Base-by-base conservation (phyloP, 1,140 invertebrate species). In the Lepidurus apus region DNA sequence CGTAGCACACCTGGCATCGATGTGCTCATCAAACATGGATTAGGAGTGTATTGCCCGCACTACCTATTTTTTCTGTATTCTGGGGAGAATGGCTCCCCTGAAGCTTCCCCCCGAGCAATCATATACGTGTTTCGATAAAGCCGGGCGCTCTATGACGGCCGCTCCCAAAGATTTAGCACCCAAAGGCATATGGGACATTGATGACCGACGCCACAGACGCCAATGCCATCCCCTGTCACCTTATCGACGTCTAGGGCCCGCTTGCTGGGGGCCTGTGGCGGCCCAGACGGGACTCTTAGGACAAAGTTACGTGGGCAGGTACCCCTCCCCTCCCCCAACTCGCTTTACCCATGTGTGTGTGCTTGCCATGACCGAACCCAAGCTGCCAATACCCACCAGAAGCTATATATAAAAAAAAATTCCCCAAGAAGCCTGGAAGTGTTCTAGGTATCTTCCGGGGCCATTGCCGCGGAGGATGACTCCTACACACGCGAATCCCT, bases 111-210 rank as follows among this genome's bases (percentile, higher is more conserved):
- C 53, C 8, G 21, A 65, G 53, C 53, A 65, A 65, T 65, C 53
- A n/a, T 65, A 65, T 21, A 21, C 53, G 13, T 21, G 21, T 65
- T 65, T 65, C 53, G 8, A 13, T 21, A 17, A 65, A 65, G 6
- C 53, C 17, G 21, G 53, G 21, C 53, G 53, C 53, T n/a, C 17
- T 65, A 65, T 17, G 53, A 65, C 5, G 53, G 53, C 17, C 53
- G 53, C 53, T 65, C 53, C 53, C 17, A 65, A 65, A 65, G 53
- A 65, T 65, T 65, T 65, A 65, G 53, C 53, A 65, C 53, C 53
- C 53, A 65, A 65, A 65, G 53, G 17, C 53, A 65, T 65, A 21
- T 65, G 53, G 1, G 53, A 65, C 53, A 65, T 65, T 65, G 53
- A 65, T n/a, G 53, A 21, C 53, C 53, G 53, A 65, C 53, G 53